Base-by-base conservation (phyloP, 2,888 invertebrate genomes). In the Ophion ventricosus region DNA sequence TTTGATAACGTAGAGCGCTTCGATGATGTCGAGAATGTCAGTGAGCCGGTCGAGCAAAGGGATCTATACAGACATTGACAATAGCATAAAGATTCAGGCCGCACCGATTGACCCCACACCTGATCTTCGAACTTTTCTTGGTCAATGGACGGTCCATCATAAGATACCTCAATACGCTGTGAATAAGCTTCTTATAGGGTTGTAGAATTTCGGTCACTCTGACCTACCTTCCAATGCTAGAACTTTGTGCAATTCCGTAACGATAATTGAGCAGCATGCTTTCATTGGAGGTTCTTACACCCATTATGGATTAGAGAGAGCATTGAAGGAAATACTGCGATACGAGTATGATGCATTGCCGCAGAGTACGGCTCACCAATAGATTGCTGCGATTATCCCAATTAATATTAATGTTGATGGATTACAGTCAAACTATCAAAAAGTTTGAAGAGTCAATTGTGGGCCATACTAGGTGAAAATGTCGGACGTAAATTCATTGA, bases 201-300 rank as follows among this genome's bases (percentile, higher is more conserved):
- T 77, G 43, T 59, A 26, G 66, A 61, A 78, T 72, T 73, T 66
- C n/a, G 61, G 67, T 67, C 72, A 77, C 56, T 14, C 69, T 8
- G 70, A 79, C 14, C 49, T 83, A 17, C 79, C 83, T 25, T 61
- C 35, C 11, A 69, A 83, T 61, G 56, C 74, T 2, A 49, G 83
- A 23, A 75, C 79, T 17, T 75, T 80, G 57, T 61, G 63, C 29
- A 11, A 76, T 14, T 73, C 84, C 1, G 73, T 76, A 61, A 77
- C 49, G 64, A 25, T 3, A 20, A 63, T 82, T 54, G 66, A 57
- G 14, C 49, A 64, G 40, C 66, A 54, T 14, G 17, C 10, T 57
- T 59, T 80, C 23, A 56, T 11, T 25, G 29, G 35, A 14, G 80
- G 74, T 14, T 17, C 1, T 1, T 80, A 69, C n/a, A 3, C 63